phyloP scores from a whole-genome alignment of 2,888 invertebrate genomes.

The Acrobasis suavella region DNA sequence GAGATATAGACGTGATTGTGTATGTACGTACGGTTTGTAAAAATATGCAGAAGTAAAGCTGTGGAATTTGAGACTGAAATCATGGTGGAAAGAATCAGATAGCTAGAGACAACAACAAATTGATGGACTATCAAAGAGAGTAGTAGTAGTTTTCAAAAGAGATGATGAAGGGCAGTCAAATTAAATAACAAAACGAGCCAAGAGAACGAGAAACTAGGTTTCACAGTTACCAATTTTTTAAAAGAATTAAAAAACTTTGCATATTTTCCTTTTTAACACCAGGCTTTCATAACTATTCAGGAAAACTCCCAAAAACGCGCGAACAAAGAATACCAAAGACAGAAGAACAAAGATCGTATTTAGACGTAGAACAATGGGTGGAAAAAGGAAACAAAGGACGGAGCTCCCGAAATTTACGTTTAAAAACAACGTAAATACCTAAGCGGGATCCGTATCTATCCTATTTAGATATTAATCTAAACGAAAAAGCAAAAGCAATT shows the following conservation, averaged over 20 bases:
- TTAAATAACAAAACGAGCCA: no score
- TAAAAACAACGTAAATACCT: constrained; percentile 82
- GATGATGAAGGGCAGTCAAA: no score
- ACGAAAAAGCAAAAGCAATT: constrained; percentile 83
- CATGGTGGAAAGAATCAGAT: no score
- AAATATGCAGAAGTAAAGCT: no score
- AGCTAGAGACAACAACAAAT: no score
- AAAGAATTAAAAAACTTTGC: no score
- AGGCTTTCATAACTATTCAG: constrained; percentile 39
- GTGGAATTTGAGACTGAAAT: no score
- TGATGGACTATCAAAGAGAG: not conserved
- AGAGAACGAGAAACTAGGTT: no score
- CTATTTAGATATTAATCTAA: constrained; percentile 83
- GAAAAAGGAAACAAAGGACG: constrained; percentile 64
- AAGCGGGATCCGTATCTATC: constrained; percentile 81
- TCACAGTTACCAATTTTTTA: no score
- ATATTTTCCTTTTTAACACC: constrained; percentile 26
- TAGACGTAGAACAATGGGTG: constrained; percentile 66
- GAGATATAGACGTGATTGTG: no score
- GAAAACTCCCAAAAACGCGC: constrained; percentile 43
- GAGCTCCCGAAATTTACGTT: constrained; percentile 73
- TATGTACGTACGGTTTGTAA: no score
- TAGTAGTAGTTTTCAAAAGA: no score
- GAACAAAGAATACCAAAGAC: constrained; percentile 56
- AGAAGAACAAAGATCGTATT: constrained; percentile 59